These are phyloP conservation scores for Drosophila mauritiana DNA, from an alignment of 1,140 invertebrate genomes.

Conservation along the genomic window DNA sequence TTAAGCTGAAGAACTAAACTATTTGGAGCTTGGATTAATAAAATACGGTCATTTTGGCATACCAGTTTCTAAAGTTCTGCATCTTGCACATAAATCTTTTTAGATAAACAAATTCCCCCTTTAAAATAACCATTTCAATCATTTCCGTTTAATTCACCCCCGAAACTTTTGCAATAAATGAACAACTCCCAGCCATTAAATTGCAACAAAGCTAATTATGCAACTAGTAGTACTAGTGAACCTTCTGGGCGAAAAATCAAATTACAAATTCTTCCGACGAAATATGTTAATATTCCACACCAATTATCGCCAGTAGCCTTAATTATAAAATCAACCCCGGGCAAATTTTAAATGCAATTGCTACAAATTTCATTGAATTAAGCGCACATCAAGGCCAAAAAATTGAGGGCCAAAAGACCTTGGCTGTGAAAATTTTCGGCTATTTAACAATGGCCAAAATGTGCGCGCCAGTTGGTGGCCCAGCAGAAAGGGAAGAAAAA, in stretches of 20 bases:
- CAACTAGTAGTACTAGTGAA: slow-evolving; percentile 1
- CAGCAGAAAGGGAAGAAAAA: slow-evolving; percentile 46
- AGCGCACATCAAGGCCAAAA: slow-evolving; percentile 36
- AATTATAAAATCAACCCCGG: slow-evolving; percentile 38
- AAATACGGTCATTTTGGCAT: too few relatives aligned
- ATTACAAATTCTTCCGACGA: slow-evolving; percentile 24
- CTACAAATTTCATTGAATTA: slow-evolving; percentile 66
- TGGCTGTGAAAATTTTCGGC: slow-evolving; percentile 63
- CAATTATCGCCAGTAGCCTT: slow-evolving; percentile 33
- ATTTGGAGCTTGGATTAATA: neutral
- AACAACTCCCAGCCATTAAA: neutral
- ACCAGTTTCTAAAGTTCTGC: too few relatives aligned
- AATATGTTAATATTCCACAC: slow-evolving; percentile 30
- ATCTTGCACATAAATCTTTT: too few relatives aligned
- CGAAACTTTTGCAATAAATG: slow-evolving; percentile 24
- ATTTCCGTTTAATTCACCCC: neutral
- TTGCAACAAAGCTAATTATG: slow-evolving; percentile 5
- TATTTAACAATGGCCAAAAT: slow-evolving; percentile 67
- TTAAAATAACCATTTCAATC: neutral
- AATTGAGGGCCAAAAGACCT: slow-evolving; percentile 18
- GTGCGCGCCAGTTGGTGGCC: slow-evolving; percentile 56
- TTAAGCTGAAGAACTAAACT: neutral
- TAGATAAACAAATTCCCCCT: neutral
- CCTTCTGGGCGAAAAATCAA: neutral
- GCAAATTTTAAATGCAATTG: slow-evolving; percentile 69